Evolutionary conservation across 53 echinoderm and acorn worm genomes (phyloP), one percentile per base, ranked within the genome.

Genomic region (Temnopleurus reevesii): DNA sequence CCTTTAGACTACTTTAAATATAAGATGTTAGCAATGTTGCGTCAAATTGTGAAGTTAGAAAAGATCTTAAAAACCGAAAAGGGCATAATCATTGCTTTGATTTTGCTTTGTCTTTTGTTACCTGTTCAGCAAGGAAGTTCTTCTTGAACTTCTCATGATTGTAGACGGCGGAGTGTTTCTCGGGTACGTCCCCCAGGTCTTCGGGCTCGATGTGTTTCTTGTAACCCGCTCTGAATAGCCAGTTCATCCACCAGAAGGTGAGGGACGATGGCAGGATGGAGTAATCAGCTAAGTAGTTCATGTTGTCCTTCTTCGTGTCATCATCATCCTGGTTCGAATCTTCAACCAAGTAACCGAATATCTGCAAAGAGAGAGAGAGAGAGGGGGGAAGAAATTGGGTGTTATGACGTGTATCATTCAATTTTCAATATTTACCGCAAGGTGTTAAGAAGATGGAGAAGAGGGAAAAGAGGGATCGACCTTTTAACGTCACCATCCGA

Each of bases 201-300:
- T 77, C 41, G 8, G 89, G 81, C 28, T 84, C 89, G 21, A 94
- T 60, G 41, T 90, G 91, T 12, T 91, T 83, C 29, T 89, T 92
- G 89, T 89, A 92, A 18, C 94, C 94, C 6, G 85, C 59, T 10
- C 55, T 45, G 26, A 92, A 91, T 8, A 94, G 25, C 94, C 94
- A 94, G 85, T 94, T 92, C 24, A 92, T 55, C 94, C 94, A 94
- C 84, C 89, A 89, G 84, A 44, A 94, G 55, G 91, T 89, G 8
- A 86, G 53, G 28, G 89, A 83, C 0, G 94, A 92, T 0, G 81
- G 34, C 7, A 92, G 53, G 55, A 61, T 77, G 34, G 76, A 29
- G 47, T 81, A 89, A 28, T 92, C 77, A 19, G 91, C 84, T 44
- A 83, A 45, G 41, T 83, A 94, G 21, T 44, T 87, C 94, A 94